These are phyloP conservation scores for Amphipyra tragopoginis DNA, from an alignment of 2,888 invertebrate genomes.

Conservation along the genomic window DNA sequence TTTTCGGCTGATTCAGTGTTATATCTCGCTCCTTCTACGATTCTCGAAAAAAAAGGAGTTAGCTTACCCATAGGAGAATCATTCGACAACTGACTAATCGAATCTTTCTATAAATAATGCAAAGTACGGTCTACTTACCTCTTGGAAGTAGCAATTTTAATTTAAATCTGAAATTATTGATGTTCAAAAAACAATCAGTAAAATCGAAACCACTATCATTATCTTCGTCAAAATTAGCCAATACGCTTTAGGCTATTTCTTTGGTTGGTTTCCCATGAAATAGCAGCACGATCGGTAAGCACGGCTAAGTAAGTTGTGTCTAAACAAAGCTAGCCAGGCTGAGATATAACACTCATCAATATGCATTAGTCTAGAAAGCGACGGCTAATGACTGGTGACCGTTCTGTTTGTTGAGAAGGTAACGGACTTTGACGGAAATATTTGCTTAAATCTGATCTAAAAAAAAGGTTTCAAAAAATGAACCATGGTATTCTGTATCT, in stretches of 20 bases:
- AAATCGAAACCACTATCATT: conserved; percentile 10
- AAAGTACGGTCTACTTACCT: too few species aligned
- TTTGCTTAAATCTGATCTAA: not conserved
- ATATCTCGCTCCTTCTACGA: too few species aligned
- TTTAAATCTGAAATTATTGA: not conserved
- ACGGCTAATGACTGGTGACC: conserved; percentile 32
- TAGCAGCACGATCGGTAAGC: conserved; percentile 48
- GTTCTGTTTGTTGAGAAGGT: conserved; percentile 18
- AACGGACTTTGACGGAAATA: conserved; percentile 7
- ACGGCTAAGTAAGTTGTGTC: conserved; percentile 47
- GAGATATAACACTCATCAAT: conserved; percentile 42
- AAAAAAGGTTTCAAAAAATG: too few species aligned
- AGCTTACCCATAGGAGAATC: too few species aligned
- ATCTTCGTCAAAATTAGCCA: conserved; percentile 34
- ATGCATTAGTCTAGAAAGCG: conserved; percentile 54
- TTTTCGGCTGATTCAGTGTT: too few species aligned
- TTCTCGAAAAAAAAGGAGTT: too few species aligned
- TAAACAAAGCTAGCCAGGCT: conserved; percentile 37
- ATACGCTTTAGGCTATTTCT: conserved; percentile 26
- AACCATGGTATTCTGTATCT: too few species aligned
- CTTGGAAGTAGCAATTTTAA: too few species aligned
- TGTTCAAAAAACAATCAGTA: not conserved
- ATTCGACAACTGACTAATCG: too few species aligned
- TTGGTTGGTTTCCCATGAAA: conserved; percentile 27
- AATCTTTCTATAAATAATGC: too few species aligned